Conservation (phyloP, 1,140 invertebrate genomes). For the Cyclargus thomasi region DNA sequence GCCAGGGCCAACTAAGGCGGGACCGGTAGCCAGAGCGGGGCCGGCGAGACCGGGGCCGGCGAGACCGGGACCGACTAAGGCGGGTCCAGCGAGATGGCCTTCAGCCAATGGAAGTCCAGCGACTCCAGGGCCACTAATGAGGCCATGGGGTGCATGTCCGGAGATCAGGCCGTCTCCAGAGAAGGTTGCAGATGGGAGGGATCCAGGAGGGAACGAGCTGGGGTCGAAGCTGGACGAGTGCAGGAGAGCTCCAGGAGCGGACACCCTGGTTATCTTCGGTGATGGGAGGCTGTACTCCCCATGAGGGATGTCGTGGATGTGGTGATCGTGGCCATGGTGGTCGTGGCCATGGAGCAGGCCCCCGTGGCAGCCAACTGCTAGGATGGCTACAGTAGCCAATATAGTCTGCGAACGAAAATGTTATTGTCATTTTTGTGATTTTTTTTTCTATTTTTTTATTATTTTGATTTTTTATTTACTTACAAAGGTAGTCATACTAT, state of each 20-base stretch:
- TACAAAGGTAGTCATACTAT: slow-evolving; percentile 63
- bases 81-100: background rate
- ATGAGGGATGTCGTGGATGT: slow-evolving; percentile 21
- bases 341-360: slow-evolving; percentile 43
- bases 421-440: background rate
- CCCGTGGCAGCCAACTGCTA: slow-evolving; percentile 51
- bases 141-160: slow-evolving; percentile 24
- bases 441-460: slow-evolving; percentile 16
- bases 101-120: slow-evolving; percentile 25
- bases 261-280: slow-evolving; percentile 26
- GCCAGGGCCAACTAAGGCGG: slow-evolving; percentile 16
- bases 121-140: slow-evolving; percentile 24
- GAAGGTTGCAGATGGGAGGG: slow-evolving; percentile 55
- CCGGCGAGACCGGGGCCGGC: background rate
- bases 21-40: background rate
- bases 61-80: background rate
- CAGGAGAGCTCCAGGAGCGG: slow-evolving; percentile 26
- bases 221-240: slow-evolving; percentile 51
- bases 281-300: slow-evolving; percentile 29
- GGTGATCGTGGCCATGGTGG: slow-evolving; percentile 17
- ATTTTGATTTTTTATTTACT: slow-evolving; percentile 15
- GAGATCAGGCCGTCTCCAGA: slow-evolving; percentile 31
- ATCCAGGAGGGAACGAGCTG: slow-evolving; percentile 58
- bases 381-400: slow-evolving; percentile 55
- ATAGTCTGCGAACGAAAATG: slow-evolving; percentile 50